A percentile compares a stretch with the other conserved stretches of the same genome.
Evolutionary conservation across 2,797 vertebrate species (phyloP).

Genomic region (Erethizon dorsatum): DNA sequence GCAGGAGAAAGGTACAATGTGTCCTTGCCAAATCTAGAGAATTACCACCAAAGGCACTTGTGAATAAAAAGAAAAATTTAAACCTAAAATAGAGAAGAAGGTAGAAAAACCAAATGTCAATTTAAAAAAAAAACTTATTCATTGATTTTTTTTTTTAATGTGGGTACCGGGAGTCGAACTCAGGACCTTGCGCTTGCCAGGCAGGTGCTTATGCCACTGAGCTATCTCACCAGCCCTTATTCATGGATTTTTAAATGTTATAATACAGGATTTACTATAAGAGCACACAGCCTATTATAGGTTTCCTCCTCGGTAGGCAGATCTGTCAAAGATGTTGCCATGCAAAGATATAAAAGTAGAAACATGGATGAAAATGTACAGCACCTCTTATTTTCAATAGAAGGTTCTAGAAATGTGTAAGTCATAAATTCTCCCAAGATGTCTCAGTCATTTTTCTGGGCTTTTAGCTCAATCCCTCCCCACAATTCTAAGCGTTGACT

Average conservation of each 20-base stretch:
- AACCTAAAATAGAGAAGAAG: constrained; percentile 49
- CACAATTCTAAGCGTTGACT: constrained; percentile 14
- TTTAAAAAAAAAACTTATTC: neutral
- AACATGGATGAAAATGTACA: neutral
- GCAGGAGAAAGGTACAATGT: neutral
- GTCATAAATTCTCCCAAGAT: constrained; percentile 32
- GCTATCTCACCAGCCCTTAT: too few species aligned
- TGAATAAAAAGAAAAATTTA: neutral
- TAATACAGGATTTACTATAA: neutral
- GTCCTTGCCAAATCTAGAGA: neutral
- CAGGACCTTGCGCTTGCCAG: too few species aligned
- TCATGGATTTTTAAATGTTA: neutral
- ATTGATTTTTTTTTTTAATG: neutral
- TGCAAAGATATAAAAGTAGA: neutral
- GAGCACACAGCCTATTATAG: neutral
- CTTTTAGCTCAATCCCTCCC: constrained; percentile 62
- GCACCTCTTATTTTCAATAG: constrained; percentile 20
- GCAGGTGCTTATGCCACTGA: too few species aligned
- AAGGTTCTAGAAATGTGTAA: constrained; percentile 62
- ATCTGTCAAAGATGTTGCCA: neutral
- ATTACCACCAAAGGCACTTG: neutral
- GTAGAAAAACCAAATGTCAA: constrained; percentile 49
- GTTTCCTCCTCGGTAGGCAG: neutral
- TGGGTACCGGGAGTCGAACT: too few species aligned
- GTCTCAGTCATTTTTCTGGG: constrained; percentile 64